Evolutionary conservation across 2,888 invertebrate genomes (phyloP).

Genomic region (Nowickia ferox): DNA sequence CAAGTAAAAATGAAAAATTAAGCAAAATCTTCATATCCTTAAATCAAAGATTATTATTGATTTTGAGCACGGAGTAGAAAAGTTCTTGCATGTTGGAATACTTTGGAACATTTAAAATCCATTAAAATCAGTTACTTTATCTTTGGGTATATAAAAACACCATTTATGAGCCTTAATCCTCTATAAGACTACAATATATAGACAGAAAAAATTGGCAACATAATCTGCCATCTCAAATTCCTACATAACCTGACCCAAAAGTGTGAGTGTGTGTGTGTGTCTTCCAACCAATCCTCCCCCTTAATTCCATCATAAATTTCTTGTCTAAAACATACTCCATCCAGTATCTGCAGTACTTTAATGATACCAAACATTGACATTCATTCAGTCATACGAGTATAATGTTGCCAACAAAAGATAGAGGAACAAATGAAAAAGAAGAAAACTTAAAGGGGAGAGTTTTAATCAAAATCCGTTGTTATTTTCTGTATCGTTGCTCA

Average conservation of each 20-base stretch:
- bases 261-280: background rate
- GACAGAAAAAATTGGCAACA: conserved; percentile 75
- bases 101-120: conserved; percentile 58
- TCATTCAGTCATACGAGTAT: conserved; percentile 54
- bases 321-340: conserved; percentile 45
- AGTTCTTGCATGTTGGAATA: background rate
- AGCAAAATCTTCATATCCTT: conserved; percentile 20
- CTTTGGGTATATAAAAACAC: conserved; percentile 78
- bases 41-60: conserved; percentile 45
- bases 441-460: conserved; percentile 78
- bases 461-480: conserved; percentile 85
- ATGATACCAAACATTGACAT: conserved; percentile 73
- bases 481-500: conserved; percentile 86
- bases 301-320: conserved; percentile 15
- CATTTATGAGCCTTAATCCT: conserved; percentile 83
- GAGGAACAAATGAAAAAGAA: conserved; percentile 44
- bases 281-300: conserved; percentile 44
- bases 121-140: conserved; percentile 71
- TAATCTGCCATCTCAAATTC: conserved; percentile 73
- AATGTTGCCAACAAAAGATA: conserved; percentile 52
- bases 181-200: conserved; percentile 80
- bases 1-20: background rate
- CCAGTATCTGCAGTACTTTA: conserved; percentile 52
- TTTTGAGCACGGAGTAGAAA: background rate
- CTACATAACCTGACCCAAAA: background rate